Base-by-base conservation (phyloP, 1,140 invertebrate genomes). In the Drosophila setifemur region DNA sequence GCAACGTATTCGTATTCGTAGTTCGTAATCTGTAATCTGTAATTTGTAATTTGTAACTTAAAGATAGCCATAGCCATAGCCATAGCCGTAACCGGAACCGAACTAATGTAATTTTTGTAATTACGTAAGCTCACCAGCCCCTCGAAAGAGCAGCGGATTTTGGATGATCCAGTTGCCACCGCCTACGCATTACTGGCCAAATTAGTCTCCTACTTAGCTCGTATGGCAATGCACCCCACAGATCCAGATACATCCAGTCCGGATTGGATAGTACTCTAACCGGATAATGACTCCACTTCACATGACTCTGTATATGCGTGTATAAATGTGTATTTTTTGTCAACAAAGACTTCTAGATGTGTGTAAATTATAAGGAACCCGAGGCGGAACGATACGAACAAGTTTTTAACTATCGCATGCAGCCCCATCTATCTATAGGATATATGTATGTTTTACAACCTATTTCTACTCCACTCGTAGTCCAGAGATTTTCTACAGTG, bases 271-370 rank as follows among this genome's bases (percentile, higher is more conserved):
- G n/a, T n/a, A n/a, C n/a, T n/a, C 23, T 45, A 29, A 45, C 12
- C 43, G 43, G 26, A 67, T 11, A 37, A 50, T 29, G 37, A 42
- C 28, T 50, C 58, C 74, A 14, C 43, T 57, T 69, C 63, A 83
- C 52, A 58, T 67, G 54, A 67, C 57, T 69, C 73, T 83, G 72
- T 85, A 73, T 71, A 71, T 66, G 61, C 76, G 69, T 82, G 73
- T 83, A 83, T 82, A 82, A 83, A 83, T 82, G 79, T 82, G 76
- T 83, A 77, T 72, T 78, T 78, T 66, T 85, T 44, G 45, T 40
- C 26, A 50, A 9, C 61, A 54, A 72, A 83, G 79, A 83, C 79
- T 83, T 83, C 70, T 83, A 83, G 76, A 52, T 83, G 79, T 83
- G 74, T 83, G 77, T 85, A 85, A 50, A 63, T 60, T 61, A 61